Evolutionary conservation across 2,888 invertebrate genomes (phyloP), one percentile per base, ranked within the genome.

Genomic region (Dugesia japonica): DNA sequence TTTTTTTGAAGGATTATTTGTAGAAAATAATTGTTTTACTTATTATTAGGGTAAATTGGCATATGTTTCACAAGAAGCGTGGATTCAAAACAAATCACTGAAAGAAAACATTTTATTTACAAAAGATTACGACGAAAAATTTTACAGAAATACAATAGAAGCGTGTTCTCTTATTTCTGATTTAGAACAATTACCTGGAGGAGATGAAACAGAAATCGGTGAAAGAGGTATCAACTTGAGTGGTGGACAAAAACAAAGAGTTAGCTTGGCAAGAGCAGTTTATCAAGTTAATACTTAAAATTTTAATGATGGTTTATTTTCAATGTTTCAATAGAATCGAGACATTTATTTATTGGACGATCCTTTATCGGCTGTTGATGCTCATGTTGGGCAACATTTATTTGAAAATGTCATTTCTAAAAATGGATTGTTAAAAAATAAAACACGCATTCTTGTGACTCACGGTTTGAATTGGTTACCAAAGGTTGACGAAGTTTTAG

Each of bases 401-500:
- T 74, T 74, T 26, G 74, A 74, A 74, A n/a, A 74, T 23, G 75
- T 75, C 17, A 75, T 75, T 17, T 26, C 26, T 15, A 7, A 17
- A 0, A 28, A 26, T 7, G 75, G 75, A 26, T 17, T 75, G 17
- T 26, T 75, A 0, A 26, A 15, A 4, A 1, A 71, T 27, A 75
- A 88, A 87, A 94, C 95, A 0, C 88, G 95, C 78, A 86, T 98
- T 72, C 87, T 97, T 81, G 95, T 97, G 27, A 98, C 97, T 0
- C 95, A 98, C 85, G 91, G 92, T 80, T 90, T 97, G 76, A 91
- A 92, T 13, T 94, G 91, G 86, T 87, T 97, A 80, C 91, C 93
- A 0, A 89, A 91, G 82, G 91, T 91, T 0, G 92, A 97, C 86
- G 87, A 90, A 81, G 92, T 98, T 80, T 85, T 94, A 79, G 95